These are phyloP conservation scores for Byasa hedistus DNA, from an alignment of 2,888 invertebrate genomes.

Conservation along the genomic window DNA sequence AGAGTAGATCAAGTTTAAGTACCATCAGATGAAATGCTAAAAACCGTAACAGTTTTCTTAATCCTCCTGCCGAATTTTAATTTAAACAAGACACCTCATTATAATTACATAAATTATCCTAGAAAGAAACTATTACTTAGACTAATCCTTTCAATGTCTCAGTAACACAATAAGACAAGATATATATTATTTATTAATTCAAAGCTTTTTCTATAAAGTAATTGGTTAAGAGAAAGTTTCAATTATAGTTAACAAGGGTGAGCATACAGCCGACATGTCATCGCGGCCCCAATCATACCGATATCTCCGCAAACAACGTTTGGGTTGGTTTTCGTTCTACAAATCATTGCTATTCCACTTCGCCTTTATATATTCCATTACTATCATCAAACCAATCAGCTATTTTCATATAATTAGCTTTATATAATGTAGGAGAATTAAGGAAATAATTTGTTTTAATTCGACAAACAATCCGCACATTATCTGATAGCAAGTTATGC, in stretches of 20 bases:
- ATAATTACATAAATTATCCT: too few relatives aligned
- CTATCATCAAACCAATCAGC: neutral
- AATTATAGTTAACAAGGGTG: slow-evolving; percentile 28
- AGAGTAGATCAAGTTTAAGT: too few relatives aligned
- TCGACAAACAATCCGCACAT: too few relatives aligned
- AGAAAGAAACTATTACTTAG: too few relatives aligned
- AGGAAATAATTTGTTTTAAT: too few relatives aligned
- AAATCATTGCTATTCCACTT: slow-evolving; percentile 1
- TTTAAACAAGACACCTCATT: too few relatives aligned
- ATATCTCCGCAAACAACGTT: slow-evolving; percentile 19
- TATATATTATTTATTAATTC: neutral
- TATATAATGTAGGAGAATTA: neutral
- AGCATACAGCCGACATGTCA: slow-evolving; percentile 18
- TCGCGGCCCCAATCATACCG: slow-evolving; percentile 27
- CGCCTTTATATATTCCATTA: neutral
- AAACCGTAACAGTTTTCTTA: too few relatives aligned
- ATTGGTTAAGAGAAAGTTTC: slow-evolving; percentile 24
- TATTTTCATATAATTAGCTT: neutral
- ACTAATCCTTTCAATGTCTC: too few relatives aligned
- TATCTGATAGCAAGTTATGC: too few relatives aligned
- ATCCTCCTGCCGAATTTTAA: too few relatives aligned
- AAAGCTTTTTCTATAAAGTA: slow-evolving; percentile 15
- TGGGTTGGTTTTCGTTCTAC: slow-evolving; percentile 10
- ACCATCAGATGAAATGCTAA: too few relatives aligned
- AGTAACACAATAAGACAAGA: neutral